These are phyloP conservation scores for Puffinus mauretanicus DNA, from an alignment of 2,113 vertebrate genomes.

Conservation along the genomic window DNA sequence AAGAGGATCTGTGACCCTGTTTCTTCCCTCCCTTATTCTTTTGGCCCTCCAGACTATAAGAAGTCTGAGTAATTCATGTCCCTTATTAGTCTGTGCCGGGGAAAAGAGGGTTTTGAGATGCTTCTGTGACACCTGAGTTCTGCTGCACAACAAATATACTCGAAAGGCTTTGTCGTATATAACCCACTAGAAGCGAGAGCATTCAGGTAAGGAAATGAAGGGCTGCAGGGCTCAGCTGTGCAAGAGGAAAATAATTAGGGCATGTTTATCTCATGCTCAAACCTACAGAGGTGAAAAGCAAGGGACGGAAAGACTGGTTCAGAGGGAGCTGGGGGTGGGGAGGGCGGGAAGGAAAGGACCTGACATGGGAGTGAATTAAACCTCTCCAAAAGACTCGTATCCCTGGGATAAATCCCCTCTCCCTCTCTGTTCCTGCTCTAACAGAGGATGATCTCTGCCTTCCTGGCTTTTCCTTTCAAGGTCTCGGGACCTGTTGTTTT, in stretches of 20 bases:
- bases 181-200: background rate
- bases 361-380: slow-evolving; percentile 44
- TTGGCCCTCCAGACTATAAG: background rate
- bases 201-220: slow-evolving; percentile 54
- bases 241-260: slow-evolving; percentile 54
- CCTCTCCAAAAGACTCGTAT: background rate
- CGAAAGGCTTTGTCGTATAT: background rate
- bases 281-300: slow-evolving; percentile 59
- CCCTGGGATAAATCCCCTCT: background rate
- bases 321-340: background rate
- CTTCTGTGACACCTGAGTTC: background rate
- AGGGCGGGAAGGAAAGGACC: background rate
- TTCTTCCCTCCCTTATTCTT: background rate
- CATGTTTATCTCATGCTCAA: slow-evolving; percentile 43
- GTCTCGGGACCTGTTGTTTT: slow-evolving; percentile 29
- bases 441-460: background rate
- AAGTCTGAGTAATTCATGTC: background rate
- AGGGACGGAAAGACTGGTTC: background rate
- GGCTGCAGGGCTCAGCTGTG: slow-evolving; percentile 52
- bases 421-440: background rate
- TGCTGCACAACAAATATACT: background rate
- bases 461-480: background rate
- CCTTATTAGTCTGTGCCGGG: background rate
- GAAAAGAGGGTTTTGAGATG: background rate
- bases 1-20: background rate